Conservation (phyloP, 2,113 vertebrate species). For the Panthera uncia region DNA sequence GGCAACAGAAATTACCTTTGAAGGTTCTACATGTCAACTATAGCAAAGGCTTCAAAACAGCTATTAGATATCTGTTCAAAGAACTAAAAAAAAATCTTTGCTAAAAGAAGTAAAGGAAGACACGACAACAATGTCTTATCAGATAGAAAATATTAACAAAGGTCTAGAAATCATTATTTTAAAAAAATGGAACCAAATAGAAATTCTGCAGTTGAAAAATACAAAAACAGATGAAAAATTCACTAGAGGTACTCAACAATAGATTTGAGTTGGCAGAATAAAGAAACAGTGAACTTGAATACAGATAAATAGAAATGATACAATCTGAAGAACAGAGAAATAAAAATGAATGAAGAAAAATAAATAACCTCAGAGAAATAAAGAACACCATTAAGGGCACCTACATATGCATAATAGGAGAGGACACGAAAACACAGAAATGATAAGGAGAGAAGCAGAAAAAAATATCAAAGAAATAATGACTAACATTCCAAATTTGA, state of each 20-base stretch:
- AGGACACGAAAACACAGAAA: background rate
- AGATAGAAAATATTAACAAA: background rate
- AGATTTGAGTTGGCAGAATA: background rate
- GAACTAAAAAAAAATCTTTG: background rate
- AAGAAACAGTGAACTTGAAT: background rate
- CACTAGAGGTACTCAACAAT: background rate
- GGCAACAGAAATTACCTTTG: background rate
- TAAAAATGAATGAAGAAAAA: background rate
- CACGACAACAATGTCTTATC: background rate
- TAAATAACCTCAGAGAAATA: background rate
- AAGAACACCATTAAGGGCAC: background rate
- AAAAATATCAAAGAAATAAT: slow-evolving; percentile 2
- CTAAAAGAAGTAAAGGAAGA: background rate
- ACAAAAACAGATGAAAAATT: background rate
- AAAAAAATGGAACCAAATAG: background rate
- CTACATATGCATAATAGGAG: background rate
- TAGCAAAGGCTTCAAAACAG: background rate
- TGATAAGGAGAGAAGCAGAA: background rate
- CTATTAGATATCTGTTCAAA: background rate
- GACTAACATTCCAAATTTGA: background rate
- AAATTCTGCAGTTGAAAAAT: background rate
- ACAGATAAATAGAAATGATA: background rate
- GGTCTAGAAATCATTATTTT: background rate
- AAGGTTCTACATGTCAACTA: background rate
- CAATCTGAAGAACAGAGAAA: background rate